These are phyloP conservation scores for Elegia similella DNA, from an alignment of 2,888 invertebrate species.

Conservation along the genomic window DNA sequence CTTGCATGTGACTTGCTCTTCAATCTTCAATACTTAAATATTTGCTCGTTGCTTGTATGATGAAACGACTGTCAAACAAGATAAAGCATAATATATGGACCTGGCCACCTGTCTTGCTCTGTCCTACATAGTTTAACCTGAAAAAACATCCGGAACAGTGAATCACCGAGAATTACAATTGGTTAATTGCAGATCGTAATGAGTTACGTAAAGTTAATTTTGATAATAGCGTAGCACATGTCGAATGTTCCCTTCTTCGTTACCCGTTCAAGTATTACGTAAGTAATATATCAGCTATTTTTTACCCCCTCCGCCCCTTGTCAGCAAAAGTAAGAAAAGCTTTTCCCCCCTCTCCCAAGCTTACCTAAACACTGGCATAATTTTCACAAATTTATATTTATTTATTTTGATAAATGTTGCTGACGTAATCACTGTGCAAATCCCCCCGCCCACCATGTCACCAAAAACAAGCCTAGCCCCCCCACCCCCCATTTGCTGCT, in stretches of 20 bases:
- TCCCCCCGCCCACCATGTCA: too few species aligned
- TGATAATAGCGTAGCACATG: constrained; percentile 2
- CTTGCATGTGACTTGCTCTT: not conserved
- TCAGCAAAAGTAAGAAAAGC: too few species aligned
- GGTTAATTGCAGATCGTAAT: constrained; percentile 32
- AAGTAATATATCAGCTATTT: too few species aligned
- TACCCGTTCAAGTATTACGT: too few species aligned
- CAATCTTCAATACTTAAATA: constrained; percentile 24
- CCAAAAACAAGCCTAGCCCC: too few species aligned
- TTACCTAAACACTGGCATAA: too few species aligned
- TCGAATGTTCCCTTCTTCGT: not conserved
- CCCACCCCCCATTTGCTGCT: too few species aligned
- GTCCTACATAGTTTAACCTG: constrained; percentile 61
- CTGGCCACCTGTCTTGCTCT: constrained; percentile 40
- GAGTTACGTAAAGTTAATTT: constrained; percentile 34
- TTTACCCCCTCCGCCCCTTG: too few species aligned
- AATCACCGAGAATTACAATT: constrained; percentile 39
- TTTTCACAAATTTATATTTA: too few species aligned
- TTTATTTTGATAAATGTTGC: too few species aligned
- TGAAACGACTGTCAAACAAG: constrained; percentile 40
- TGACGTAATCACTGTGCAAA: too few species aligned
- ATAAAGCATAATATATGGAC: constrained; percentile 46
- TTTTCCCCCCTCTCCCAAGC: too few species aligned
- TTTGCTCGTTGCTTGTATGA: constrained; percentile 21
- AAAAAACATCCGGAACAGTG: constrained; percentile 58